Conservation (phyloP, 2,797 vertebrate genomes). For the Muraenolepis orangiensis region DNA sequence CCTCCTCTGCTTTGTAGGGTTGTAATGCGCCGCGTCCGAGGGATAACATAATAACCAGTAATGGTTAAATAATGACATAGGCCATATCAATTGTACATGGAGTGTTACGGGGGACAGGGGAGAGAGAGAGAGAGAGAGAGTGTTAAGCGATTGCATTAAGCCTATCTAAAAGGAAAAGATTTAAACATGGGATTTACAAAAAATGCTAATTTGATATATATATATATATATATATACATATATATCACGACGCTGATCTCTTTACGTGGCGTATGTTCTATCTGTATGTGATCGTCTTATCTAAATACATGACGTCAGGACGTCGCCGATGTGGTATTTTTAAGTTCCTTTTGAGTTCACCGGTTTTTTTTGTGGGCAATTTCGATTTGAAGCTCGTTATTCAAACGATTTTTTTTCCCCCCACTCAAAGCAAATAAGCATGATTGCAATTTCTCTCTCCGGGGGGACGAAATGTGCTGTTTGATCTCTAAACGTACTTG, state of each 20-base stretch:
- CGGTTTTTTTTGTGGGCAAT: background rate
- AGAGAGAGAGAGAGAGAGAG: conserved; percentile 35
- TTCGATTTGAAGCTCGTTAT: background rate
- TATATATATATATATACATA: no score
- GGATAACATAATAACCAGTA: conserved; percentile 25
- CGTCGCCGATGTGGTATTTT: no score
- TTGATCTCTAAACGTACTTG: conserved; percentile 62
- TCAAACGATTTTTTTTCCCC: conserved; percentile 40
- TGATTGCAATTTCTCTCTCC: conserved; percentile 57
- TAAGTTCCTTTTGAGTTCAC: background rate
- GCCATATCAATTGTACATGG: conserved; percentile 40
- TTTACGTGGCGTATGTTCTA: background rate
- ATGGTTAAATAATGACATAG: no score
- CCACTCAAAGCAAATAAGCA: conserved; percentile 58
- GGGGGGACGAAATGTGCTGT: conserved; percentile 47
- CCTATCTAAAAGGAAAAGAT: background rate
- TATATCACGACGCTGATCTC: background rate
- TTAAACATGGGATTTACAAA: background rate
- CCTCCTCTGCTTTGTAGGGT: conserved; percentile 40
- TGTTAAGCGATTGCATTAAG: background rate
- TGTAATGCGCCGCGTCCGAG: conserved; percentile 46
- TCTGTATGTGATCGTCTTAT: background rate
- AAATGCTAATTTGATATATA: no score
- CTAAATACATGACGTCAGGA: background rate
- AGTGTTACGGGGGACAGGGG: no score